Evolutionary conservation across 1,140 invertebrate species (phyloP).

Genomic region (Atta colombica): DNA sequence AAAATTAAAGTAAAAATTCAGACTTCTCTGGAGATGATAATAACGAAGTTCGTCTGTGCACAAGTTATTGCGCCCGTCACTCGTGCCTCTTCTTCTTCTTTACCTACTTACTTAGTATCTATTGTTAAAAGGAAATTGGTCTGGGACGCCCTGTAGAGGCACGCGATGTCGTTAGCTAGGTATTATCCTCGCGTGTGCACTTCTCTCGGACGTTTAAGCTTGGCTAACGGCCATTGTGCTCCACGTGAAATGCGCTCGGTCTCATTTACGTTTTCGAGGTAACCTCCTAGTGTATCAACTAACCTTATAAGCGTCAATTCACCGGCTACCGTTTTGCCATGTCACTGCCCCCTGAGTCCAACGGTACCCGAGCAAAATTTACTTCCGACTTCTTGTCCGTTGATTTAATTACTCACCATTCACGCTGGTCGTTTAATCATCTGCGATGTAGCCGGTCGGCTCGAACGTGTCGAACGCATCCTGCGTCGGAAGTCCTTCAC

Average conservation of each 20-base stretch:
- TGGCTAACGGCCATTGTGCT: slow-evolving; percentile 67
- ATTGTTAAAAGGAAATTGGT: slow-evolving; percentile 58
- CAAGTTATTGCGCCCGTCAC: neutral
- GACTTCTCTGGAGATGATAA: neutral
- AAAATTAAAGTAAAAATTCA: neutral
- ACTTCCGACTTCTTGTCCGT: slow-evolving; percentile 50
- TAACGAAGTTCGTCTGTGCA: neutral
- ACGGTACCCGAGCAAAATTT: slow-evolving; percentile 44
- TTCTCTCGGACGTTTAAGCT: slow-evolving; percentile 66
- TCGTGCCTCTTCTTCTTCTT: slow-evolving; percentile 2
- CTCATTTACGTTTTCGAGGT: slow-evolving; percentile 64
- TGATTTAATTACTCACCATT: slow-evolving; percentile 60
- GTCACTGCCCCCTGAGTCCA: slow-evolving; percentile 31
- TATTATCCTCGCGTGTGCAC: slow-evolving; percentile 70
- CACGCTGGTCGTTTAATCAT: slow-evolving; percentile 72
- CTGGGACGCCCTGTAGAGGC: slow-evolving; percentile 30
- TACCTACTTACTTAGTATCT: slow-evolving; percentile 45
- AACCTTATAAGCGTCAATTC: slow-evolving; percentile 61
- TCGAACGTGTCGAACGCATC: slow-evolving; percentile 74
- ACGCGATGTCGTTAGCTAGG: slow-evolving; percentile 66
- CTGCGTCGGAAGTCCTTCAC: slow-evolving; percentile 68
- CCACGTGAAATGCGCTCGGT: slow-evolving; percentile 59
- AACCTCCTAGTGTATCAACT: slow-evolving; percentile 51
- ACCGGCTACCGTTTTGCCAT: neutral
- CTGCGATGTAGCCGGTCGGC: slow-evolving; percentile 44